Percentiles rank a stretch among this genome's conserved stretches.
phyloP scores from a whole-genome alignment of 2,888 invertebrate species.

The Empis livida region DNA sequence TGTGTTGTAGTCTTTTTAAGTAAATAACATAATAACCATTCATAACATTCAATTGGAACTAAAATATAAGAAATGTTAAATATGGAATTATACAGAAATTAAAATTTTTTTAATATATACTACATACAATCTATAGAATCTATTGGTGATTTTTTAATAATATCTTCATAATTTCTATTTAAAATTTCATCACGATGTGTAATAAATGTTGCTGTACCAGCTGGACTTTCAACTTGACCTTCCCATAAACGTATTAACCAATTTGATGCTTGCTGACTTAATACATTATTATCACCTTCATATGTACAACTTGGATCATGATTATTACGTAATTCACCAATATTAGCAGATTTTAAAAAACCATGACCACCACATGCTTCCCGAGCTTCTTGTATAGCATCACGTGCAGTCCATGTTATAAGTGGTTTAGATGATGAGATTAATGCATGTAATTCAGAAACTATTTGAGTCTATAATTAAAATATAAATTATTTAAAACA shows the following conservation, averaged over 20 bases:
- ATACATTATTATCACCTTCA: slow-evolving; percentile 89
- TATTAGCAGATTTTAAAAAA: slow-evolving; percentile 58
- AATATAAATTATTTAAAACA: not conserved
- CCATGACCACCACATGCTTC: slow-evolving; percentile 84
- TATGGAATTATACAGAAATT: no score
- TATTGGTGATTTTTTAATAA: slow-evolving; percentile 13
- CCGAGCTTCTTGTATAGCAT: slow-evolving; percentile 69
- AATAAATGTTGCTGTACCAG: slow-evolving; percentile 58
- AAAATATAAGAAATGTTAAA: slow-evolving; percentile 22
- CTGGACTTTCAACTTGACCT: slow-evolving; percentile 46
- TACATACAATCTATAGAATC: slow-evolving; percentile 28
- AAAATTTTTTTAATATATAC: not conserved
- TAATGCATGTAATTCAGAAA: slow-evolving; percentile 50
- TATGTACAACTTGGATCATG: slow-evolving; percentile 86
- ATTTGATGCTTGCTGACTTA: slow-evolving; percentile 81
- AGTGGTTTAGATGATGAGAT: slow-evolving; percentile 53
- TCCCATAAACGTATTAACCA: slow-evolving; percentile 63
- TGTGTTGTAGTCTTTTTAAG: slow-evolving; percentile 53
- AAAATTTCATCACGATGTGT: slow-evolving; percentile 40
- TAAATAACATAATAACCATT: slow-evolving; percentile 75
- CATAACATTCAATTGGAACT: slow-evolving; percentile 60
- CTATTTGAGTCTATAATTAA: slow-evolving; percentile 29
- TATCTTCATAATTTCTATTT: slow-evolving; percentile 17
- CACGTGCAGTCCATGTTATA: slow-evolving; percentile 60
- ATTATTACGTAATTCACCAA: slow-evolving; percentile 73